Base-by-base conservation (phyloP, 2,888 invertebrate genomes). In the Pheosia tremula region DNA sequence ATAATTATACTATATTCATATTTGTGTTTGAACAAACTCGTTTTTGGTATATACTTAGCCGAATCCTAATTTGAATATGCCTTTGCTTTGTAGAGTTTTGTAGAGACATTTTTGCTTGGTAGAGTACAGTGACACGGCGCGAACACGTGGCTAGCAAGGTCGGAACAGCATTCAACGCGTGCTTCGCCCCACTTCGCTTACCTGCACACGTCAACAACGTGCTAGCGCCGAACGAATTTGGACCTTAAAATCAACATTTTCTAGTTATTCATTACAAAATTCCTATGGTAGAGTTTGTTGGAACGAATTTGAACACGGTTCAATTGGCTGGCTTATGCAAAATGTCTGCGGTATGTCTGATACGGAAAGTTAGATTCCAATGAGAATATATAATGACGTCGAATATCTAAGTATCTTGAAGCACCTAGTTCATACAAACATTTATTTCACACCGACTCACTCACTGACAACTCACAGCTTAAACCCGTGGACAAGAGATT, bases 81-180 rank as follows among this genome's bases (percentile, higher is more conserved):
- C 24, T 24, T 24, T 24, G 24, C 24, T 24, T 24, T 24, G 24
- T 24, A 24, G 24, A 24, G 24, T 24, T 24, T 47, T 10, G 10
- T 9, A 11, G 11, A n/a, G 11, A n/a, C 11, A 56, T 9, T 38
- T 52, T 39, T 57, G 57, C 39, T 56, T 62, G 59, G 59, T 61
- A 64, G 67, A 65, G 75, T 76, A 64, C 75, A 71, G 69, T 74
- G 72, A 74, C 84, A 85, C 82, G 83, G 64, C 57, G 62, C 57
- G 38, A 81, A 76, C 88, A 88, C 88, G 87, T 88, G 88, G 83
- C 69, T 13, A 59, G 78, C 89, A 89, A 89, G 89, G 89, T 84
- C 88, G 84, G 63, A 64, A 67, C 64, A 66, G 59, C 71, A 69
- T 60, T 56, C 70, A 68, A 69, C 74, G 77, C 77, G 78, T 69